These are phyloP conservation scores for Gymnoscopelus microlampas DNA, from an alignment of 2,797 vertebrate genomes.

Conservation along the genomic window DNA sequence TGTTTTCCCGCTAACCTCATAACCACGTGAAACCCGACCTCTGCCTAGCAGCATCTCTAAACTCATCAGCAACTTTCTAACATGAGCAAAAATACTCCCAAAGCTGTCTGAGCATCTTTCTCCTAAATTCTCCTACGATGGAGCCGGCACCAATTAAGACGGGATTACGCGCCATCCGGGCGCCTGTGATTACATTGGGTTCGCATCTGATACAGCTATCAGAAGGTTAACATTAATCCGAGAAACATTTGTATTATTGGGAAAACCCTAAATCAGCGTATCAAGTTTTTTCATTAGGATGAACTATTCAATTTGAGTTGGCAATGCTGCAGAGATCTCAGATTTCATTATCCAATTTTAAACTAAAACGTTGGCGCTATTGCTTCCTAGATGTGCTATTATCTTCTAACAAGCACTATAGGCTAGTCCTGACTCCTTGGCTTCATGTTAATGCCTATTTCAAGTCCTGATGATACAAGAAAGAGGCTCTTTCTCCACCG, in stretches of 20 bases:
- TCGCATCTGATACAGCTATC: constrained; percentile 9
- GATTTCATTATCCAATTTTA: not conserved
- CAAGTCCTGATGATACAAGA: too few relatives aligned
- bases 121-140: not conserved
- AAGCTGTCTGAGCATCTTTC: constrained; percentile 14
- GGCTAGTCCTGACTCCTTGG: too few relatives aligned
- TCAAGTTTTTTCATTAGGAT: not conserved
- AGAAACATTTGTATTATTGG: not conserved
- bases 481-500: too few relatives aligned
- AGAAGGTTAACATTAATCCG: constrained; percentile 6
- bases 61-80: constrained; percentile 18
- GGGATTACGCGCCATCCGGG: not conserved
- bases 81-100: constrained; percentile 18
- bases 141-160: not conserved
- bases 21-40: constrained; percentile 48
- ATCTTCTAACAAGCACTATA: not conserved
- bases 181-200: constrained; percentile 18
- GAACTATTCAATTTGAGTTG: too few relatives aligned
- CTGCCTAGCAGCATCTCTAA: constrained; percentile 23
- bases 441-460: too few relatives aligned
- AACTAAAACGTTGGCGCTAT: not conserved
- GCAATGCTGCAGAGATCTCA: not conserved
- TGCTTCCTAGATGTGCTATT: not conserved
- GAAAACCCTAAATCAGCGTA: not conserved
- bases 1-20: constrained; percentile 27